Evolutionary conservation across 2,113 vertebrate genomes (phyloP).

Genomic region (Okapia johnstoni): DNA sequence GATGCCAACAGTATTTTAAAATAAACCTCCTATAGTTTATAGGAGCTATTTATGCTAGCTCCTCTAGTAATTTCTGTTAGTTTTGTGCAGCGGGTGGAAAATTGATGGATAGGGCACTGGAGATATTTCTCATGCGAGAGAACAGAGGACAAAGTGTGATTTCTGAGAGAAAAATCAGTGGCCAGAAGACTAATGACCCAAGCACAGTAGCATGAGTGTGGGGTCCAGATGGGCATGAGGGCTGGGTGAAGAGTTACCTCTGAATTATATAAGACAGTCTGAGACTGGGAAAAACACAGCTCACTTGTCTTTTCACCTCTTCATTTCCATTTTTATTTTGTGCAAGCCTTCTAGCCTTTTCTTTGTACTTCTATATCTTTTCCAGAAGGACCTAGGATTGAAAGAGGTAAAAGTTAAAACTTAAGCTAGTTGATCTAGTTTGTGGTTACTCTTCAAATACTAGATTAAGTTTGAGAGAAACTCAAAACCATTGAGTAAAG

Average conservation of each 20-base stretch:
- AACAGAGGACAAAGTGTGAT: not conserved
- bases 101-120: not conserved
- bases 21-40: not conserved
- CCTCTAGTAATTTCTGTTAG: not conserved
- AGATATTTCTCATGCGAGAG: not conserved
- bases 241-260: not conserved
- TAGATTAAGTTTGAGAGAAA: not conserved
- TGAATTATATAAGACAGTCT: not conserved
- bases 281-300: not conserved
- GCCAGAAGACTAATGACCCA: not conserved
- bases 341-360: not conserved
- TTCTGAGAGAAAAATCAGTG: not conserved
- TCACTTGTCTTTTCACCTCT: not conserved
- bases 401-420: constrained; percentile 28
- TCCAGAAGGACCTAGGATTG: not conserved
- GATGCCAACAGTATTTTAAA: not conserved
- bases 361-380: not conserved
- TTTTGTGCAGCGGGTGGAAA: not conserved
- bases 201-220: not conserved
- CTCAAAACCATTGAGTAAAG: not conserved
- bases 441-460: constrained; percentile 17
- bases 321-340: not conserved
- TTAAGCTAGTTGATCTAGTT: not conserved
- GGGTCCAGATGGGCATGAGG: not conserved
- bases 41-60: not conserved